Base-by-base conservation (phyloP, 2,888 invertebrate genomes). In the Drosophila macrospina region DNA sequence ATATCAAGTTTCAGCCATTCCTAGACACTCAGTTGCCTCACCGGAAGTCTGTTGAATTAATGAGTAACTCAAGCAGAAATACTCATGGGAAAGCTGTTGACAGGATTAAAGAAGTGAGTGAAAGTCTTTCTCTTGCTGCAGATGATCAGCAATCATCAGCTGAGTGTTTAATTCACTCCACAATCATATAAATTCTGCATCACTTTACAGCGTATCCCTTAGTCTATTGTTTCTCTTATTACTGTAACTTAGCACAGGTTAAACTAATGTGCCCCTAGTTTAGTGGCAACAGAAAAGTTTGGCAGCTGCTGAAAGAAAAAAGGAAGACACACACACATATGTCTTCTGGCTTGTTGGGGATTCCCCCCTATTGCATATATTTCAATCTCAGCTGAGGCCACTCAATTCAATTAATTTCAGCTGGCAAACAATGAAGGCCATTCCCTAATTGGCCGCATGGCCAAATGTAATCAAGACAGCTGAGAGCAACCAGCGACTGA, bases 351-450 rank as follows among this genome's bases (percentile, higher is more conserved):
- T 44, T 15, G 39, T 51, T 66, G 69, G 67, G 61, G 65, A n/a
- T n/a, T n/a, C n/a, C n/a, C n/a, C n/a, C 30, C 30, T 68, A 74
- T 63, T 85, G 69, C 65, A 67, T 67, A 69, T 32, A 34, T 69
- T 75, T 71, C 63, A 70, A 67, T 75, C 72, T 73, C 81, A 86
- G 85, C 87, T 83, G 87, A 78, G 81, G 75, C 78, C 75, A 71
- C 73, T 73, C 87, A 78, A 85, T 85, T 83, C 87, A 83, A 83
- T 81, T 87, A 85, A 81, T 85, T 87, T 87, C 67, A 69, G 65
- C 87, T 68, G 74, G 54, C 81, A 78, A 80, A 84, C 85, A 84
- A 73, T 80, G 74, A 66, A 77, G 84, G 84, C 64, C 75, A 62
- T 37, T 41, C 56, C 66, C 72, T 86, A 82, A 82, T 82, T 82